Evolutionary conservation across 92 coral and sea anemone species (phyloP).

Genomic region (Muricea muricata): DNA sequence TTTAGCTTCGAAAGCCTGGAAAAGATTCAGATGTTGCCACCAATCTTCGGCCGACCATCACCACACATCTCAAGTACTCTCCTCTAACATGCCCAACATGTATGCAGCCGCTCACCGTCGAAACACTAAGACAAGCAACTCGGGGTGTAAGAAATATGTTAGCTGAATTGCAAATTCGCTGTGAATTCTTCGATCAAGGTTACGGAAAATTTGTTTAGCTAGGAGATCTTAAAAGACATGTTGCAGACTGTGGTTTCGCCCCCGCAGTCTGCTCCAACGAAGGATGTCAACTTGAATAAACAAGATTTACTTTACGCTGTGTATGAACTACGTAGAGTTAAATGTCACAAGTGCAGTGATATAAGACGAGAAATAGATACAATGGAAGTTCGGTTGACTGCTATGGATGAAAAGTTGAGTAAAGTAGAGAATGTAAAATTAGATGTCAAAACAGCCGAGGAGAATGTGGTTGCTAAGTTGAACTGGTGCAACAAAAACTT

Average conservation of each 20-base stretch:
- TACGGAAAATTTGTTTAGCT: not conserved
- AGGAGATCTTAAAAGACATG: not conserved
- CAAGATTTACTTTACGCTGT: not conserved
- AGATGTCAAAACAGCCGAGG: not conserved
- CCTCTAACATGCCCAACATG: not conserved
- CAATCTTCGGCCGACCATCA: not conserved
- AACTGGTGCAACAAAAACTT: not conserved
- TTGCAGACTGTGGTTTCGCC: not conserved
- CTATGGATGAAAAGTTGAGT: not conserved
- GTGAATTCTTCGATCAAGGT: not conserved
- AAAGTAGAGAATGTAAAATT: not conserved
- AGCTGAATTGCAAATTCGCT: not conserved
- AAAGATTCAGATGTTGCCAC: too few relatives aligned
- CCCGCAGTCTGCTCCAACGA: not conserved
- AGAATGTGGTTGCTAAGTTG: not conserved
- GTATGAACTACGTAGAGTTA: not conserved
- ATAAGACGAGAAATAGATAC: not conserved
- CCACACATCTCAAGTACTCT: not conserved
- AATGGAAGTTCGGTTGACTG: not conserved
- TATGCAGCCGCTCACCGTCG: not conserved
- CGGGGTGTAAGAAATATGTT: not conserved
- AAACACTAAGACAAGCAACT: not conserved
- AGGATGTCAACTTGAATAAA: not conserved
- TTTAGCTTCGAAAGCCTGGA: too few relatives aligned
- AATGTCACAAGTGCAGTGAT: not conserved